Evolutionary conservation across 2,888 invertebrate species (phyloP).

Genomic region (Pachycephus smyrnensis): DNA sequence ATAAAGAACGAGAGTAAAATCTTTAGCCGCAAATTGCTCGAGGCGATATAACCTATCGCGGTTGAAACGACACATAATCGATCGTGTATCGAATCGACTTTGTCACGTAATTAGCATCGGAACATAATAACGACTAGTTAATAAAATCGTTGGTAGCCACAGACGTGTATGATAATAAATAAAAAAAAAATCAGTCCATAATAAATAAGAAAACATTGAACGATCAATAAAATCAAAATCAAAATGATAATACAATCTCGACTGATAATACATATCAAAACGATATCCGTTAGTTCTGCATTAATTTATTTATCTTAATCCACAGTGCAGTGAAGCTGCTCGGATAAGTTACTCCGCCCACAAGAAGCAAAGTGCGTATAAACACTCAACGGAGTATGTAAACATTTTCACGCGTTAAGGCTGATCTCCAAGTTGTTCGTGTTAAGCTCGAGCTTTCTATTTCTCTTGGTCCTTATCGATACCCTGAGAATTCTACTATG

Average conservation of each 20-base stretch:
- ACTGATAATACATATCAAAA: neutral
- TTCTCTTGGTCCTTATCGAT: neutral
- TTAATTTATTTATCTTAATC: neutral
- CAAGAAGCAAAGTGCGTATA: neutral
- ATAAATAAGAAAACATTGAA: neutral
- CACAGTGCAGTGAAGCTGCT: neutral
- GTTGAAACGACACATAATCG: neutral
- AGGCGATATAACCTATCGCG: neutral
- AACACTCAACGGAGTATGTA: neutral
- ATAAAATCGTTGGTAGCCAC: neutral
- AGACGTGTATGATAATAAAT: neutral
- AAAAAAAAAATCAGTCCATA: neutral
- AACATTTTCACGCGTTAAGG: neutral
- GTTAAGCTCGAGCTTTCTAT: neutral
- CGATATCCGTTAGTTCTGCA: neutral
- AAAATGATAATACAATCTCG: neutral
- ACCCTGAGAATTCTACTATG: neutral
- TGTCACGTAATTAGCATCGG: neutral
- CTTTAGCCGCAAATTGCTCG: neutral
- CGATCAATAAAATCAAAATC: neutral
- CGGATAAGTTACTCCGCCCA: neutral
- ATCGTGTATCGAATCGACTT: neutral
- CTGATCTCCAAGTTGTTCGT: neutral
- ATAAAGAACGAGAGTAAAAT: neutral
- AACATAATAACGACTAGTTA: neutral